phyloP scores from a whole-genome alignment of 2,888 invertebrate species.

The Thymelicus acteon region DNA sequence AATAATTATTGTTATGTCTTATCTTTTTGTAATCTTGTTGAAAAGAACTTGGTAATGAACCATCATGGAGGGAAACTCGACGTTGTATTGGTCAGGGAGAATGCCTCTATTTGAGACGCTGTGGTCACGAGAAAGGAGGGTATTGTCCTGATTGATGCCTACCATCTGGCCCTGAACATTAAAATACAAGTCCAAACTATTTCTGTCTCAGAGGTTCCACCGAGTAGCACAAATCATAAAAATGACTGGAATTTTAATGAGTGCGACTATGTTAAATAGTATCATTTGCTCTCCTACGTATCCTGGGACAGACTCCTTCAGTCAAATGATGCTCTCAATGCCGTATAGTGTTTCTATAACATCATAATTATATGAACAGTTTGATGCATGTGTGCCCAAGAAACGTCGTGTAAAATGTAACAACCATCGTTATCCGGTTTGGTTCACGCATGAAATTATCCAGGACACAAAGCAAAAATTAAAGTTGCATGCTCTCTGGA shows the following conservation, averaged over 20 bases:
- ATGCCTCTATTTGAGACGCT: too few relatives aligned
- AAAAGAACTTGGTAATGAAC: too few relatives aligned
- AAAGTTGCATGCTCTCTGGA: background rate
- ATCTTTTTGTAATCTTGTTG: too few relatives aligned
- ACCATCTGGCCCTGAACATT: too few relatives aligned
- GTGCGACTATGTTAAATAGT: constrained; percentile 6
- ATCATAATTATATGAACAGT: background rate
- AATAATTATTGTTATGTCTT: too few relatives aligned
- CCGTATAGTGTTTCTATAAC: background rate
- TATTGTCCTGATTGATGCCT: too few relatives aligned
- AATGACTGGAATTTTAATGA: constrained; percentile 16
- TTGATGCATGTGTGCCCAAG: background rate
- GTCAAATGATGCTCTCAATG: background rate
- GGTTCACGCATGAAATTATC: background rate
- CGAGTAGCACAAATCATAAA: background rate
- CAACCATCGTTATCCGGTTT: background rate
- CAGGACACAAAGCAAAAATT: background rate
- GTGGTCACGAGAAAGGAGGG: too few relatives aligned
- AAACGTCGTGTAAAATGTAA: background rate
- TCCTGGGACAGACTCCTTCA: background rate
- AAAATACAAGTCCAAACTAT: too few relatives aligned
- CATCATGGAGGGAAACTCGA: too few relatives aligned
- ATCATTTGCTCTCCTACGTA: constrained; percentile 7
- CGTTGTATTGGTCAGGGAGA: too few relatives aligned
- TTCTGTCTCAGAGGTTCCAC: background rate